phyloP scores from a whole-genome alignment of 53 echinoderm and acorn worm species.

The Mesocentrotus franciscanus region DNA sequence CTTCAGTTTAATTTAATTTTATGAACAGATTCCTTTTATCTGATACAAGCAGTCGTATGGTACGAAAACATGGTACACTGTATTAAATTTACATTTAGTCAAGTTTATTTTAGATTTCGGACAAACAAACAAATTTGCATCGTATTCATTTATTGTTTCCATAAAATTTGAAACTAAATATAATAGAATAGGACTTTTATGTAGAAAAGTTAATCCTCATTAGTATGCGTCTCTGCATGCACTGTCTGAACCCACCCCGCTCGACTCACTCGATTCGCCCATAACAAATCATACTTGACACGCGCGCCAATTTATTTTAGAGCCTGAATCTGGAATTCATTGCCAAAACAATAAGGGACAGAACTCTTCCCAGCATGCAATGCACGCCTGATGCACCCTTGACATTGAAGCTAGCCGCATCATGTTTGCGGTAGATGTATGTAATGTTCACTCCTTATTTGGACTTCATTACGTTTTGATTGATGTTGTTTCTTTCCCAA shows the following conservation, averaged over 20 bases:
- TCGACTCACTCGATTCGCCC: not conserved
- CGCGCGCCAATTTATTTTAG: slow-evolving; percentile 48
- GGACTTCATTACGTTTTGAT: not conserved
- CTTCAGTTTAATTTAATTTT: too few relatives aligned
- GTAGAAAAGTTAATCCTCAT: not conserved
- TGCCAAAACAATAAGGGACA: slow-evolving; percentile 32
- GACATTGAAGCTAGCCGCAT: not conserved
- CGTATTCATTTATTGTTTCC: too few relatives aligned
- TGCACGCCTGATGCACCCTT: not conserved
- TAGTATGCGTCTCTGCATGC: not conserved
- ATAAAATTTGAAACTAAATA: too few relatives aligned
- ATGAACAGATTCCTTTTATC: too few relatives aligned
- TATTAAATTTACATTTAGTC: too few relatives aligned
- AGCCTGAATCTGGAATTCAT: slow-evolving; percentile 32
- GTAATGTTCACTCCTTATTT: slow-evolving; percentile 5
- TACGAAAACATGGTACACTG: too few relatives aligned
- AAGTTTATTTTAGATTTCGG: too few relatives aligned
- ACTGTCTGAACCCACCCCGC: not conserved
- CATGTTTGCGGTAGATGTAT: not conserved
- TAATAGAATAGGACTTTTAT: too few relatives aligned
- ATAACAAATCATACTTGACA: slow-evolving; percentile 29
- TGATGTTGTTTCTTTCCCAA: not conserved
- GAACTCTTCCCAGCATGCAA: slow-evolving; percentile 23
- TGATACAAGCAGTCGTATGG: too few relatives aligned
- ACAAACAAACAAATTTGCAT: too few relatives aligned